Evolutionary conservation across 1,140 invertebrate species (phyloP), one percentile per base, ranked within the genome.

Genomic region (Drosophila kikkawai): DNA sequence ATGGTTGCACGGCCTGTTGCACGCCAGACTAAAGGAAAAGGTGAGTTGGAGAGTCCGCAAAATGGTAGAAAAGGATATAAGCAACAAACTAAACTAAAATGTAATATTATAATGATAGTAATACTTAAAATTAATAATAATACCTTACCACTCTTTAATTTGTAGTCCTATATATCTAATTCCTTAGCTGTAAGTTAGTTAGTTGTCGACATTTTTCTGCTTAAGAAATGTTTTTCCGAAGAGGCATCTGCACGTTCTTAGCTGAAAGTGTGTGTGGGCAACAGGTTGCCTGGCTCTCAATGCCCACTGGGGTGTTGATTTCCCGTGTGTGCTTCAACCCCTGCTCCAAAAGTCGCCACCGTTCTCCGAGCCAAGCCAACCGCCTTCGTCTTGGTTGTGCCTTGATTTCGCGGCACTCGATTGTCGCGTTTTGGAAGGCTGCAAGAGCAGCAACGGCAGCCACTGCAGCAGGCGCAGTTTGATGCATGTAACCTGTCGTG

Each of bases 401-500:
- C 80, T 88, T 78, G 80, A 88, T 88, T 88, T 87, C 68, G 64
- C 80, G 71, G 71, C 80, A 73, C 78, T 87, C 67, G 84, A 68
- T 87, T 83, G 68, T 65, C 70, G 78, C 55, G 29, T 82, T 77
- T 82, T 47, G 53, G 47, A 65, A 45, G 39, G 55, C 68, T 36
- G 45, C 64, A 29, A n/a, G 42, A 13, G 65, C 36, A 4, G 19
- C 64, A 17, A 15, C 29, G 17, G 32, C 42, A 47, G 79, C 39
- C 50, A 64, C 34, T 53, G 12, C 68, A 37, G 45, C 56, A 51
- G 45, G 53, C 70, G 84, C 83, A 83, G 83, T 82, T 87, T 87
- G 83, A 87, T 87, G 80, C 83, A 87, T 87, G 83, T 87, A 83
- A 83, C 76, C 80, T 87, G 83, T 87, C 83, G 71, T 77, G 80